A percentile compares a stretch with the other conserved stretches of the same genome.
phyloP scores from a whole-genome alignment of 2,888 invertebrate genomes.

The Cephonodes hylas region DNA sequence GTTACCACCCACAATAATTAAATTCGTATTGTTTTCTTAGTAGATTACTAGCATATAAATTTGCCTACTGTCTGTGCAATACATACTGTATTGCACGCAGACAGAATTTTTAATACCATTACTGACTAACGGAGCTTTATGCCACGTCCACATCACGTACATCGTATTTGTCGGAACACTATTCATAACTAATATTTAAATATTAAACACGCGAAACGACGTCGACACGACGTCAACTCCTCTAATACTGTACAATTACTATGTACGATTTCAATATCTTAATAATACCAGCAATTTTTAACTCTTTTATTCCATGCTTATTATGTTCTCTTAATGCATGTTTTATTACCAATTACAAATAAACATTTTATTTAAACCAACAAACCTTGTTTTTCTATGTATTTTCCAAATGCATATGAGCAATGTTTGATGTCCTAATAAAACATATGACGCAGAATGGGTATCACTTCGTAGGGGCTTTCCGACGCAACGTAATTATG shows the following conservation, averaged over 20 bases:
- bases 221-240: neutral
- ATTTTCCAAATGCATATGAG: neutral
- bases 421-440: neutral
- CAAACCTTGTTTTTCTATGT: neutral
- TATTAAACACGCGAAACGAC: neutral
- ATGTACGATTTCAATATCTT: too few relatives aligned
- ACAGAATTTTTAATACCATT: neutral
- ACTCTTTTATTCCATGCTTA: neutral
- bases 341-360: too few relatives aligned
- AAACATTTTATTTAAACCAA: too few relatives aligned
- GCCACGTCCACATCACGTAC: neutral
- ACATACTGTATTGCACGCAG: neutral
- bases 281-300: too few relatives aligned
- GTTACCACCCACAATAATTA: neutral
- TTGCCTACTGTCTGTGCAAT: neutral
- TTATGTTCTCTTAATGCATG: too few relatives aligned
- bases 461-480: constrained; percentile 11
- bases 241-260: too few relatives aligned
- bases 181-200: neutral
- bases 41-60: neutral
- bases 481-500: constrained; percentile 7
- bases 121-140: neutral
- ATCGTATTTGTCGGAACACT: neutral
- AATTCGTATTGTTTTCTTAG: neutral
- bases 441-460: neutral